These are phyloP conservation scores for Drosophila paramelanica DNA, from an alignment of 2,888 invertebrate genomes.

Conservation along the genomic window DNA sequence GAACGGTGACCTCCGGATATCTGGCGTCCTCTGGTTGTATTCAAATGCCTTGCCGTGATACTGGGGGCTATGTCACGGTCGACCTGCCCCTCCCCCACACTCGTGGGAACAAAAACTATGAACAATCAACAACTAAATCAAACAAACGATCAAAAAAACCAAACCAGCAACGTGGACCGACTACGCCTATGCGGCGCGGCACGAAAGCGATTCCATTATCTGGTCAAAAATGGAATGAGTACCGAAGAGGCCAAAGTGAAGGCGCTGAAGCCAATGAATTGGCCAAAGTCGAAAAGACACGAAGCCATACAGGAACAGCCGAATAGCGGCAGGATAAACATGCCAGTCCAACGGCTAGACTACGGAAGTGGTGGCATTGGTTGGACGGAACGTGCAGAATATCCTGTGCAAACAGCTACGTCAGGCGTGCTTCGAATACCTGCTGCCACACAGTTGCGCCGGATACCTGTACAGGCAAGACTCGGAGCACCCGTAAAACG, in stretches of 20 bases:
- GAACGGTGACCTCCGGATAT: conserved; percentile 54
- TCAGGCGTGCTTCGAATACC: not conserved
- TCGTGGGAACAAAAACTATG: conserved; percentile 44
- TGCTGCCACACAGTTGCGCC: not conserved
- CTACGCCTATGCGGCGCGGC: conserved; percentile 21
- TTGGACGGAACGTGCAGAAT: not conserved
- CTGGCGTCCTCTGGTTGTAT: conserved; percentile 50
- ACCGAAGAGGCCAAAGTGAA: conserved; percentile 1
- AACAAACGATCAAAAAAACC: conserved; percentile 7
- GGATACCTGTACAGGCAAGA: conserved; percentile 19
- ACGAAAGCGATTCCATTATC: conserved; percentile 12
- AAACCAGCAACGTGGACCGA: not conserved
- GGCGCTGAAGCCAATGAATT: conserved; percentile 7
- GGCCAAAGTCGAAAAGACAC: too few relatives aligned
- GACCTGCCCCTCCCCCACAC: conserved; percentile 39
- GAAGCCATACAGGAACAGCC: too few relatives aligned
- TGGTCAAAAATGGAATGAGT: not conserved
- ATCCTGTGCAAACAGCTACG: not conserved
- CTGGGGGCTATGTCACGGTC: conserved; percentile 46
- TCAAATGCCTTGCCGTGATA: conserved; percentile 44
- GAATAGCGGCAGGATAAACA: too few relatives aligned
- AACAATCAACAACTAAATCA: conserved; percentile 8
- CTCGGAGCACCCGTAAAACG: conserved; percentile 31
- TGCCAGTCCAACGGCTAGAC: not conserved
- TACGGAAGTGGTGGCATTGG: too few relatives aligned